Evolutionary conservation across 2,888 invertebrate genomes (phyloP).

Genomic region (Spisula solida): DNA sequence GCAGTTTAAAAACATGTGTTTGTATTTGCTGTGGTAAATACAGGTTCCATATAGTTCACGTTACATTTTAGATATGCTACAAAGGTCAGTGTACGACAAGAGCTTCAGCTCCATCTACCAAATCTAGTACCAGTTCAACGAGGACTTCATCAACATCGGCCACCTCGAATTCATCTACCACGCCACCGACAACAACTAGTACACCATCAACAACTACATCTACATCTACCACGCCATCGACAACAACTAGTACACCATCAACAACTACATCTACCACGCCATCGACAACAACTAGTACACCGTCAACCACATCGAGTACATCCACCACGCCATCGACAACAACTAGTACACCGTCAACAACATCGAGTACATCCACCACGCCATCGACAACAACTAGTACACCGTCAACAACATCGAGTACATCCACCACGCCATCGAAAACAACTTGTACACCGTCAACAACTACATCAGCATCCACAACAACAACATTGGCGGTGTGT

Average conservation of each 20-base stretch:
- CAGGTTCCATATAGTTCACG: not conserved
- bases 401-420: too few species aligned
- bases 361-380: too few species aligned
- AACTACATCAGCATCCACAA: too few species aligned
- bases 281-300: not conserved
- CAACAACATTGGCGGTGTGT: not conserved
- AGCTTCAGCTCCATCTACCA: not conserved
- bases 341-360: too few species aligned
- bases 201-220: not conserved
- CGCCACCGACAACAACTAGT: not conserved
- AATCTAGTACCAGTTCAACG: not conserved
- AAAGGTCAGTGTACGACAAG: constrained; percentile 8
- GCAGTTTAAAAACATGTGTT: too few species aligned
- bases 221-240: not conserved
- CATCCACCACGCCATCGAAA: too few species aligned
- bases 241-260: too few species aligned
- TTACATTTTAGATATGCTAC: constrained; percentile 24
- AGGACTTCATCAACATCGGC: not conserved
- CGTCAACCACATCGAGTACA: not conserved
- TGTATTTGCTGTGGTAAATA: not conserved
- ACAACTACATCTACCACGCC: too few species aligned
- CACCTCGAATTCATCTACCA: not conserved
- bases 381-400: too few species aligned
- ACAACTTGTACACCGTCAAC: too few species aligned
- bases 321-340: not conserved